phyloP scores from a whole-genome alignment of 2,888 invertebrate species.

The Xestia xanthographa region DNA sequence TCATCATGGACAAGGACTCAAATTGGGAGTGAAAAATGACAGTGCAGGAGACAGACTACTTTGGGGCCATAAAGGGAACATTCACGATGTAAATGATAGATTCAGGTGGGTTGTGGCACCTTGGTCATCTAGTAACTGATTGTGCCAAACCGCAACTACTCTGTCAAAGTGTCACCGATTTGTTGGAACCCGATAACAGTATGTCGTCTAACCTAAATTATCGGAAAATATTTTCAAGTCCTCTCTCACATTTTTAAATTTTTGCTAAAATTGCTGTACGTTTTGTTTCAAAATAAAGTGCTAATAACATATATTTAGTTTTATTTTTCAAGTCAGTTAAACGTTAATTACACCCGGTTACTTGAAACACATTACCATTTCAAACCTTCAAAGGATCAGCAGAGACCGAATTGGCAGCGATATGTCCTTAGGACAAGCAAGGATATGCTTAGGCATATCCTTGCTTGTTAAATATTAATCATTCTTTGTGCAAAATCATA shows the following conservation, averaged over 20 bases:
- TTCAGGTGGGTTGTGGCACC: conserved; percentile 27
- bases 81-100: conserved; percentile 1
- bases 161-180: neutral
- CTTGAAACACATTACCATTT: neutral
- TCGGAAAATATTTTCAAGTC: neutral
- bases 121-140: conserved; percentile 3
- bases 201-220: neutral
- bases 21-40: conserved; percentile 57
- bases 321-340: neutral
- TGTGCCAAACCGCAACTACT: neutral
- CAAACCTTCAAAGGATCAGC: too few relatives aligned
- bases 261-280: neutral
- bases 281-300: neutral
- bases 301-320: neutral
- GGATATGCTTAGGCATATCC: too few relatives aligned
- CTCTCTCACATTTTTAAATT: neutral
- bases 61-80: conserved; percentile 56
- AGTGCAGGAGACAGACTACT: conserved; percentile 55
- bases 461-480: too few relatives aligned
- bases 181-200: neutral
- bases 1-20: conserved; percentile 65
- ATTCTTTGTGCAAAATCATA: too few relatives aligned
- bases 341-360: too few relatives aligned
- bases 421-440: too few relatives aligned
- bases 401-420: too few relatives aligned